Percentiles rank a stretch among this genome's conserved stretches.
phyloP scores from a whole-genome alignment of 2,797 vertebrate genomes.

The Semaprochilodus insignis region DNA sequence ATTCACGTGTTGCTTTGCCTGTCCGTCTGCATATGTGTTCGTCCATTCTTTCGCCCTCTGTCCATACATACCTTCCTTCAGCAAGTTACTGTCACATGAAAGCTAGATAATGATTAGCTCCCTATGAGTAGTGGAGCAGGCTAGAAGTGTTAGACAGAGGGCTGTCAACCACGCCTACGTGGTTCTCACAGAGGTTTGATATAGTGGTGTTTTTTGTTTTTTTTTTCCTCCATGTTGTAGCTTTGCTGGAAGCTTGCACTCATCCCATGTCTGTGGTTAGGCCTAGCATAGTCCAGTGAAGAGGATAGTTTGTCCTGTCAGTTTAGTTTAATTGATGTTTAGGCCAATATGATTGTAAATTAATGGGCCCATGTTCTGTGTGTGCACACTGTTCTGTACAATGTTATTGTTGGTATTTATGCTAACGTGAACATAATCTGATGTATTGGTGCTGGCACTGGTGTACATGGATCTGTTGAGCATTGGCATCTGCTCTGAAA shows the following conservation, averaged over 20 bases:
- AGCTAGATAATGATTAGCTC: too few relatives aligned
- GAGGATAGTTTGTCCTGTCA: background rate
- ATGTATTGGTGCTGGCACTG: background rate
- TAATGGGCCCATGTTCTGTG: background rate
- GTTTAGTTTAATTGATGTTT: background rate
- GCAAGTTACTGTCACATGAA: too few relatives aligned
- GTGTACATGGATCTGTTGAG: background rate
- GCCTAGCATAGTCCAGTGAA: too few relatives aligned
- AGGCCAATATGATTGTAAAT: background rate
- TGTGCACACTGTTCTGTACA: background rate
- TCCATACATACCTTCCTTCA: too few relatives aligned
- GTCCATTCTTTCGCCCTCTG: too few relatives aligned
- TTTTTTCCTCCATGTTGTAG: background rate
- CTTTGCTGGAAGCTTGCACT: background rate
- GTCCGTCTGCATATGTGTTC: too few relatives aligned
- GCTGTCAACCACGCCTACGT: too few relatives aligned
- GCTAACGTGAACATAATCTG: background rate
- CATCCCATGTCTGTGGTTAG: background rate
- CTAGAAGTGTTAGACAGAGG: too few relatives aligned
- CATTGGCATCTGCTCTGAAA: background rate
- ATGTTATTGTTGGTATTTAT: background rate
- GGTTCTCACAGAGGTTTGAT: too few relatives aligned
- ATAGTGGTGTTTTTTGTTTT: background rate
- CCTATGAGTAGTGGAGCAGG: too few relatives aligned
- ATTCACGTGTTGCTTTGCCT: too few relatives aligned